Evolutionary conservation across 2,888 invertebrate species (phyloP).

Genomic region (Lasioglossum oenotherae): DNA sequence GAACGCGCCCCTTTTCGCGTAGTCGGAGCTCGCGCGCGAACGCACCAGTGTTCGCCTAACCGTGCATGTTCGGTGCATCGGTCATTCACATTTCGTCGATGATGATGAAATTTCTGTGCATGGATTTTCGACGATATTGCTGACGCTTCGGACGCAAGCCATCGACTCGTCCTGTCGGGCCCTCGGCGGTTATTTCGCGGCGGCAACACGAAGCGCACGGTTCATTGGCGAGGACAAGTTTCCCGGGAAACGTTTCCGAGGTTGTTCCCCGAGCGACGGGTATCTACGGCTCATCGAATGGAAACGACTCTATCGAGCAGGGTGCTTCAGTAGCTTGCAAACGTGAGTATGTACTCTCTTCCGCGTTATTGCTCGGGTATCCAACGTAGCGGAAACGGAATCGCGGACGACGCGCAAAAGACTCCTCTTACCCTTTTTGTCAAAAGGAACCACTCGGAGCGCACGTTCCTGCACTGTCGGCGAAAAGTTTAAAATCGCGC

Average conservation of each 20-base stretch:
- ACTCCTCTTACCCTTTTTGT: background rate
- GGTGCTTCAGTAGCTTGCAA: conserved; percentile 8
- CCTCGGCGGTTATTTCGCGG: conserved; percentile 47
- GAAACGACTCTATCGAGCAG: conserved; percentile 30
- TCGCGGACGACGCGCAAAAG: background rate
- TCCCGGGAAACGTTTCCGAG: background rate
- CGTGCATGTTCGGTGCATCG: background rate
- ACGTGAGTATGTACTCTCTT: conserved; percentile 31
- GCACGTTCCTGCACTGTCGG: background rate
- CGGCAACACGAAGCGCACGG: conserved; percentile 50
- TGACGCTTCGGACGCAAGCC: conserved; percentile 45
- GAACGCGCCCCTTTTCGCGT: too few relatives aligned
- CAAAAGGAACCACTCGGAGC: background rate
- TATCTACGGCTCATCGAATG: conserved; percentile 43
- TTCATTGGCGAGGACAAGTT: conserved; percentile 32
- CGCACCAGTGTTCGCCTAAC: background rate
- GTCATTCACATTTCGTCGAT: conserved; percentile 52
- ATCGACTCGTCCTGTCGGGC: background rate
- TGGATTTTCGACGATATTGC: conserved; percentile 42
- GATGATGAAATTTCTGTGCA: conserved; percentile 49
- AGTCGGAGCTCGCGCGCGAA: background rate
- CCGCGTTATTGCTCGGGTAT: background rate
- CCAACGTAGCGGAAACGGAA: conserved; percentile 9
- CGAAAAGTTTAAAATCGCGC: background rate
- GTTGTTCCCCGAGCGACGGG: background rate